These are phyloP conservation scores for Myathropa florea DNA, from an alignment of 2,888 invertebrate species.

Conservation along the genomic window DNA sequence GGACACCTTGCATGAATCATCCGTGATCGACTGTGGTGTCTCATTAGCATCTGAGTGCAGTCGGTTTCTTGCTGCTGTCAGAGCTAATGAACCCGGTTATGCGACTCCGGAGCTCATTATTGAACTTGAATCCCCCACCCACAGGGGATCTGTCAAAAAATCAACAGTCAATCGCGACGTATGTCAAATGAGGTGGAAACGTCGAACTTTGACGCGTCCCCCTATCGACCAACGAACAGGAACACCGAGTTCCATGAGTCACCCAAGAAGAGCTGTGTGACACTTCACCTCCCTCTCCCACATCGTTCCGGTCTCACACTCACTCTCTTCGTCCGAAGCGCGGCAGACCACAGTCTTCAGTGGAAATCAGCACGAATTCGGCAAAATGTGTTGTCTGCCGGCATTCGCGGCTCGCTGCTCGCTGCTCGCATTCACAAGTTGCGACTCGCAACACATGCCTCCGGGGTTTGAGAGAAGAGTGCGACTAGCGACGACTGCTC, in stretches of 20 bases:
- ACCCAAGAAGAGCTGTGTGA: not conserved
- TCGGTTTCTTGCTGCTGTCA: not conserved
- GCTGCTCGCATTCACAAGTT: not conserved
- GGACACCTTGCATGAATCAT: conserved; percentile 48
- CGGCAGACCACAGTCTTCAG: not conserved
- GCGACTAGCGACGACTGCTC: not conserved
- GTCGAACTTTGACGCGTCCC: conserved; percentile 26
- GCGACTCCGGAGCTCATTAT: conserved; percentile 26
- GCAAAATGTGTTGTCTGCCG: not conserved
- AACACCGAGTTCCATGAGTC: conserved; percentile 23
- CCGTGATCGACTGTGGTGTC: conserved; percentile 2
- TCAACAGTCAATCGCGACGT: not conserved
- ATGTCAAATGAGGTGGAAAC: too few relatives aligned
- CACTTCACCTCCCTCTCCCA: not conserved
- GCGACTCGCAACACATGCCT: not conserved
- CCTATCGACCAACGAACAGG: not conserved
- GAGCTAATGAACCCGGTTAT: conserved; percentile 49
- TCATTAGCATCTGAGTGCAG: conserved; percentile 45
- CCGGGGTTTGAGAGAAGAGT: conserved; percentile 43
- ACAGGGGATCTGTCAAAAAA: conserved; percentile 39
- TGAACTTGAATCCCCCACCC: conserved; percentile 16
- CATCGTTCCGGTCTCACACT: not conserved
- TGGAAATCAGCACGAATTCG: not conserved
- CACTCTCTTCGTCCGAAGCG: not conserved
- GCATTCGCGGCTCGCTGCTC: not conserved